These are phyloP conservation scores for Tretioscincus oriximinensis DNA, from an alignment of 2,113 vertebrate species.

Conservation along the genomic window DNA sequence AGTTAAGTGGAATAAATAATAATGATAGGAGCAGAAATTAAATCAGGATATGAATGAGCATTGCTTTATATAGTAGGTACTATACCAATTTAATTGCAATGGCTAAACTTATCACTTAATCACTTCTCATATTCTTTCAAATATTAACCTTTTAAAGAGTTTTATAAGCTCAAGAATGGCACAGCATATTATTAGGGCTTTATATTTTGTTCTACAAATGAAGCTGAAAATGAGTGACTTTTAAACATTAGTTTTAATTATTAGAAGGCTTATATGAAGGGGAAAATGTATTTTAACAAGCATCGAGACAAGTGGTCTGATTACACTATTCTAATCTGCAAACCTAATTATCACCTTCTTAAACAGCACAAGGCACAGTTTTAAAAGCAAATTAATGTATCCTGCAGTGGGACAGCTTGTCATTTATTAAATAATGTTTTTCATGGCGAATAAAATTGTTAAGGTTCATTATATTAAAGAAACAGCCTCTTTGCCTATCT, in stretches of 20 bases:
- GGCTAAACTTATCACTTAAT: constrained; percentile 70
- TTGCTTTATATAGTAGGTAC: constrained; percentile 67
- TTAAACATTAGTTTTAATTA: constrained; percentile 72
- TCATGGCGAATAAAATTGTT: constrained; percentile 75
- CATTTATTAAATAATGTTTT: constrained; percentile 83
- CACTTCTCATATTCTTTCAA: constrained; percentile 63
- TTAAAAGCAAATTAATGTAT: constrained; percentile 92
- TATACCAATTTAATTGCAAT: constrained; percentile 62
- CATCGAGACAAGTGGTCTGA: constrained; percentile 82
- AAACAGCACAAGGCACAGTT: constrained; percentile 82
- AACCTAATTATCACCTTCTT: constrained; percentile 99
- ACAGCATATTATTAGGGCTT: constrained; percentile 54
- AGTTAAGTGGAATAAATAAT: constrained; percentile 69
- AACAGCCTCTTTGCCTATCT: constrained; percentile 40
- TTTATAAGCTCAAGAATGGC: constrained; percentile 62
- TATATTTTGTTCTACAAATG: constrained; percentile 53
- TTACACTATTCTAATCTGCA: constrained; percentile 94
- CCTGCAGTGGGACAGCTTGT: constrained; percentile 94
- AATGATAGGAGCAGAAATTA: constrained; percentile 73
- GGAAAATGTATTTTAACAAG: constrained; percentile 86
- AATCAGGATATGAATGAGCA: constrained; percentile 75
- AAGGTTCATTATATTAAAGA: constrained; percentile 69
- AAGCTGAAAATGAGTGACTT: constrained; percentile 55
- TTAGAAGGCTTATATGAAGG: constrained; percentile 69
- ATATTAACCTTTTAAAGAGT: constrained; percentile 66